phyloP scores from a whole-genome alignment of 2,113 vertebrate genomes.

The Gymnocephalus cernua region DNA sequence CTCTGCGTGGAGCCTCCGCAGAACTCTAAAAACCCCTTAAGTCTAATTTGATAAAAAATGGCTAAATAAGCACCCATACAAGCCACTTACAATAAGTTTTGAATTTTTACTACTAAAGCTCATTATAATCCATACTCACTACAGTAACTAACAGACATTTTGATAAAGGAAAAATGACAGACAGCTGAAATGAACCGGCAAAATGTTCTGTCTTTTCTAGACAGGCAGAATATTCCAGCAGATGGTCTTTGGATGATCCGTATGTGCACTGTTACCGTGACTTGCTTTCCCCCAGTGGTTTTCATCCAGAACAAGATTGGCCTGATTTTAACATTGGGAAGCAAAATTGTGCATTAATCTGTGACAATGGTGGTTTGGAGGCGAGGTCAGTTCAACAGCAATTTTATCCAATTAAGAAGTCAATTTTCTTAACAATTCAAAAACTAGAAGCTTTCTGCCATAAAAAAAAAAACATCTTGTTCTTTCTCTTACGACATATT shows the following conservation, averaged over 20 bases:
- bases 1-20: too few relatives aligned
- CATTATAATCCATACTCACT: slow-evolving; percentile 25
- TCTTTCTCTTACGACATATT: neutral
- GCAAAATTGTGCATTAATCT: slow-evolving; percentile 37
- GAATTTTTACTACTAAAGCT: slow-evolving; percentile 6
- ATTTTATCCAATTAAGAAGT: slow-evolving; percentile 37
- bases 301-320: slow-evolving; percentile 37
- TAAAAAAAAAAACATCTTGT: neutral
- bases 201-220: slow-evolving; percentile 69
- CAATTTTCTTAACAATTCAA: slow-evolving; percentile 12
- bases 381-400: slow-evolving; percentile 13
- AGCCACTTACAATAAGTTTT: neutral
- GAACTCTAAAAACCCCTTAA: too few relatives aligned
- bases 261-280: slow-evolving; percentile 27
- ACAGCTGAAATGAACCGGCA: slow-evolving; percentile 71
- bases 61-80: neutral
- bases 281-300: slow-evolving; percentile 30
- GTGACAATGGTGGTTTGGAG: slow-evolving; percentile 14
- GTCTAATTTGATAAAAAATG: neutral
- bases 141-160: slow-evolving; percentile 33
- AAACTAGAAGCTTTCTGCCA: neutral
- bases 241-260: slow-evolving; percentile 64
- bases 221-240: slow-evolving; percentile 58
- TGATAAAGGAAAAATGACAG: slow-evolving; percentile 60
- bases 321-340: slow-evolving; percentile 28